Percentiles rank a stretch among this genome's conserved stretches.
Evolutionary conservation across 2,113 vertebrate genomes (phyloP).

Genomic region (Lepus timidus): DNA sequence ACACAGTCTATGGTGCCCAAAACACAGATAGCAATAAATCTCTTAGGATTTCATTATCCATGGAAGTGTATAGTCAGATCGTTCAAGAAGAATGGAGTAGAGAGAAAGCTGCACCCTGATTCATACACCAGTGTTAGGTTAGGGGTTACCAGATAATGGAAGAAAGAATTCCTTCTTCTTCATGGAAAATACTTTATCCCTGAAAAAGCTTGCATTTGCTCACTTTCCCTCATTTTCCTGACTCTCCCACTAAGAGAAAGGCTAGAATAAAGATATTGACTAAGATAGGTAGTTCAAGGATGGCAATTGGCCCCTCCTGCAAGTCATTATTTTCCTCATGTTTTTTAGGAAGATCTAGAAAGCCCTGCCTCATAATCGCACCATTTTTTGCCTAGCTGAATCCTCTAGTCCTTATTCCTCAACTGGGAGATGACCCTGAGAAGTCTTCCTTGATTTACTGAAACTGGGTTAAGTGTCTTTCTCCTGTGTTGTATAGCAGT

Average conservation of each 20-base stretch:
- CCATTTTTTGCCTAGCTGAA: neutral
- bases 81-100: neutral
- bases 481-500: neutral
- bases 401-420: neutral
- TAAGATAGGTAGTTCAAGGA: neutral
- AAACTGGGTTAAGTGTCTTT: neutral
- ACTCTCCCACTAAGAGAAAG: neutral
- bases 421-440: neutral
- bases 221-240: neutral
- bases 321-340: neutral
- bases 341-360: neutral
- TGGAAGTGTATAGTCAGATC: neutral
- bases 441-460: neutral
- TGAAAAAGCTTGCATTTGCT: neutral
- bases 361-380: neutral
- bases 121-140: neutral
- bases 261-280: neutral
- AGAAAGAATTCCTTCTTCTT: neutral
- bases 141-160: neutral
- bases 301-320: neutral
- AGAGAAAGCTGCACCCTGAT: neutral
- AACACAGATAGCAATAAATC: neutral
- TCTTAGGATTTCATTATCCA: neutral
- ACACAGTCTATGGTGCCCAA: neutral
- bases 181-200: neutral